phyloP scores from a whole-genome alignment of 2,113 vertebrate genomes.

The Chaetodon trifascialis region DNA sequence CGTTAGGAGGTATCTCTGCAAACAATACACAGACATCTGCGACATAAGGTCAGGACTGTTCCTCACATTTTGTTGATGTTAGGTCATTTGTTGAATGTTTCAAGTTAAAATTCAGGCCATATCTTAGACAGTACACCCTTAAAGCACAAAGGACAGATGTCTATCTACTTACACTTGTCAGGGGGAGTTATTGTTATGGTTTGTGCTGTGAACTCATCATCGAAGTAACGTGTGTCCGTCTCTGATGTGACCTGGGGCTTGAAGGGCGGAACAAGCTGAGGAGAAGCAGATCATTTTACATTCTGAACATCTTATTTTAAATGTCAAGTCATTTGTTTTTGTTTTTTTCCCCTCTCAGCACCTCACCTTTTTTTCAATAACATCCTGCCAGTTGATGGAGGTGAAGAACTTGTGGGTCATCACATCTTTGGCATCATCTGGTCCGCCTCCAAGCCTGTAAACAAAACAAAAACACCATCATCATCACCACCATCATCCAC shows the following conservation, averaged over 20 bases:
- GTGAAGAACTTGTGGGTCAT: conserved; percentile 95
- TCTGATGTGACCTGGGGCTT: conserved; percentile 96
- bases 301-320: neutral
- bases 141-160: neutral
- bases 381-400: conserved; percentile 93
- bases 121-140: no score
- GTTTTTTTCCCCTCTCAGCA: neutral
- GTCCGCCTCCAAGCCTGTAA: conserved; percentile 91
- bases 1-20: no score
- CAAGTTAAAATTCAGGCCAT: no score
- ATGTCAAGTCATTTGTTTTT: neutral
- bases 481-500: conserved; percentile 1
- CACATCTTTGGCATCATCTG: conserved; percentile 93
- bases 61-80: no score
- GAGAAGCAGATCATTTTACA: conserved; percentile 12
- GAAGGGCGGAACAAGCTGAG: conserved; percentile 91
- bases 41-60: no score
- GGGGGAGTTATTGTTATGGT: conserved; percentile 96
- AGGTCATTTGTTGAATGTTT: no score
- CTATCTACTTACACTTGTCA: conserved; percentile 90
- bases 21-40: no score
- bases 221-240: conserved; percentile 94
- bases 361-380: conserved; percentile 91
- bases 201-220: conserved; percentile 96
- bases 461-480: conserved; percentile 9